Evolutionary conservation across 2,797 vertebrate species (phyloP).

Genomic region (Balearica regulorum): DNA sequence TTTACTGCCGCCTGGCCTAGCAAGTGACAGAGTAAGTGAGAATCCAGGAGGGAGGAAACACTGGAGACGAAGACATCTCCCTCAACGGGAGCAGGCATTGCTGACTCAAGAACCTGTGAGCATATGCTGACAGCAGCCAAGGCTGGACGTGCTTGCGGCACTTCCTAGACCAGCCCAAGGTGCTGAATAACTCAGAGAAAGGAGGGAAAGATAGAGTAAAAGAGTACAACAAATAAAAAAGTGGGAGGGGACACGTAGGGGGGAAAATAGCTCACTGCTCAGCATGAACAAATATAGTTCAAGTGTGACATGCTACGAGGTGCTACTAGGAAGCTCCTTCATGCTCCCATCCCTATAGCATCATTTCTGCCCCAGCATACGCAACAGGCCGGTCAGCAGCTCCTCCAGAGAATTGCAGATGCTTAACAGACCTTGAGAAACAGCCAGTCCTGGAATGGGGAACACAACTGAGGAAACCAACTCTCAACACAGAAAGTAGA

Average conservation of each 20-base stretch:
- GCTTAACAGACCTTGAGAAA: background rate
- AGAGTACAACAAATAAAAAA: too few relatives aligned
- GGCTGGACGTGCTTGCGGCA: background rate
- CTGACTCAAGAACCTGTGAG: background rate
- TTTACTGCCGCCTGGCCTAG: background rate
- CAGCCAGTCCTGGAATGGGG: background rate
- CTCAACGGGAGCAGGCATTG: background rate
- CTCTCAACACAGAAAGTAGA: background rate
- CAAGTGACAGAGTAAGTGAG: constrained; percentile 3
- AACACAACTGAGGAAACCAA: background rate
- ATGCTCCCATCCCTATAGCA: background rate
- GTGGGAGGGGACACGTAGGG: rapidly evolving
- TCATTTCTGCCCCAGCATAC: background rate
- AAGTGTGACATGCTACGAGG: background rate
- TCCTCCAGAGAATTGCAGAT: background rate
- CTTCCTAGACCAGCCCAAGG: background rate
- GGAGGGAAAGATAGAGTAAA: background rate
- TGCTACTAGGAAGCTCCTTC: background rate
- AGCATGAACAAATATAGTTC: background rate
- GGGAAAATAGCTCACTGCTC: background rate
- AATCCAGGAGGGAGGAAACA: background rate
- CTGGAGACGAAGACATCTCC: background rate
- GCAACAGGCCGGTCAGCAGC: background rate
- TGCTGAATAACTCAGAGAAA: background rate
- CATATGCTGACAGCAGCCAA: background rate